These are phyloP conservation scores for Tapirus terrestris DNA, from an alignment of 2,113 vertebrate genomes.

Conservation along the genomic window DNA sequence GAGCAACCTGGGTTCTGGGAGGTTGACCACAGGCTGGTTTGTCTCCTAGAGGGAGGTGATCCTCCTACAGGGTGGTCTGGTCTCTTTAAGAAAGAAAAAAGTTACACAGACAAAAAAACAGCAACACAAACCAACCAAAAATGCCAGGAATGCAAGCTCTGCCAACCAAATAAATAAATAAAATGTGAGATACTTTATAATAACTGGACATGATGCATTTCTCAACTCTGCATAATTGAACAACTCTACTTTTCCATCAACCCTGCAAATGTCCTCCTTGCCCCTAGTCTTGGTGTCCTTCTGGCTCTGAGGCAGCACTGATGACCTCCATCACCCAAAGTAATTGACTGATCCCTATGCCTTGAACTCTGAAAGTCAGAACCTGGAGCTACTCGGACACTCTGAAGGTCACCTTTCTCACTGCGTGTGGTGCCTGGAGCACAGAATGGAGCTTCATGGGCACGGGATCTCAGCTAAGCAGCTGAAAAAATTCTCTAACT, in stretches of 20 bases:
- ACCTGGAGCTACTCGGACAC: background rate
- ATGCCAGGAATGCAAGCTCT: slow-evolving; percentile 81
- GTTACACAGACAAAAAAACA: slow-evolving; percentile 48
- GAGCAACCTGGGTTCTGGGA: slow-evolving; percentile 8
- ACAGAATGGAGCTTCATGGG: background rate
- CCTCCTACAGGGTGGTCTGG: slow-evolving; percentile 73
- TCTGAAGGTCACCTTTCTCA: background rate
- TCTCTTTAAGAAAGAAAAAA: slow-evolving; percentile 74
- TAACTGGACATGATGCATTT: slow-evolving; percentile 72
- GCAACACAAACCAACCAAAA: slow-evolving; percentile 78
- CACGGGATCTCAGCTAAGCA: background rate
- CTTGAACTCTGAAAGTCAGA: background rate
- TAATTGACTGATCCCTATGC: background rate
- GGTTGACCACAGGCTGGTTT: background rate
- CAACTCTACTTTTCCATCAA: background rate
- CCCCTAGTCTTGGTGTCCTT: background rate
- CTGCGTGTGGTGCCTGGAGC: background rate
- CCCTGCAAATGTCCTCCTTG: background rate
- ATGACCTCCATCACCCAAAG: background rate
- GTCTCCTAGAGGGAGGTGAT: slow-evolving; percentile 9
- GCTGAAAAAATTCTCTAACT: background rate
- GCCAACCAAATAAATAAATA: slow-evolving; percentile 83
- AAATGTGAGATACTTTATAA: slow-evolving; percentile 74
- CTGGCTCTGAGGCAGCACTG: background rate
- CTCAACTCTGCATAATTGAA: slow-evolving; percentile 53